A percentile compares a stretch with the other conserved stretches of the same genome.
phyloP scores from a whole-genome alignment of 2,888 invertebrate species.

The Caenorhabditis zanzibari region DNA sequence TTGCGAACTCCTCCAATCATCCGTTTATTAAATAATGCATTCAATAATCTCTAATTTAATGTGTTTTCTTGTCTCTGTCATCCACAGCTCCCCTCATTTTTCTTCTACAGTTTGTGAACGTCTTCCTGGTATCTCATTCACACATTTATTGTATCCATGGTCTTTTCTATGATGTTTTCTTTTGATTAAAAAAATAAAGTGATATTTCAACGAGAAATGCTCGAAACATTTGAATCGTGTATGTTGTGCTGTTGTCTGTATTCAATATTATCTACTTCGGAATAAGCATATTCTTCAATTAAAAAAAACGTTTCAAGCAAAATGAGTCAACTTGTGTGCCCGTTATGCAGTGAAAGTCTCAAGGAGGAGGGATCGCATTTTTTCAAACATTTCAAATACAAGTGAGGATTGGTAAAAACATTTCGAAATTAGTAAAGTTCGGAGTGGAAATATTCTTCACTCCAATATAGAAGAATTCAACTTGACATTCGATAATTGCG shows the following conservation, averaged over 20 bases:
- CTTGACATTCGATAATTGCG: background rate
- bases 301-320: constrained; percentile 5
- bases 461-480: background rate
- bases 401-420: constrained; percentile 9
- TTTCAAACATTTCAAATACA: constrained; percentile 57
- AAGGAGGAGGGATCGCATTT: constrained; percentile 30
- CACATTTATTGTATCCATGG: constrained; percentile 14
- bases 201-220: constrained; percentile 7
- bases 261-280: background rate
- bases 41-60: constrained; percentile 35
- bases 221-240: background rate
- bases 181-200: constrained; percentile 31
- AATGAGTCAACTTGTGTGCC: constrained; percentile 36
- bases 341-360: constrained; percentile 35
- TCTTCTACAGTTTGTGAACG: constrained; percentile 42
- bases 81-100: constrained; percentile 5
- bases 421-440: no score
- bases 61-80: background rate
- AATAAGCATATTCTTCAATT: no score
- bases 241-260: background rate
- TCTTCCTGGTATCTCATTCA: constrained; percentile 44
- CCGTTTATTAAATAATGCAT: background rate
- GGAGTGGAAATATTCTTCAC: no score
- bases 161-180: constrained; percentile 4
- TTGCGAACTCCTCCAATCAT: background rate